Evolutionary conservation across 2,113 vertebrate species (phyloP), one percentile per base, ranked within the genome.

Genomic region (Mesembrinibis cayennensis): DNA sequence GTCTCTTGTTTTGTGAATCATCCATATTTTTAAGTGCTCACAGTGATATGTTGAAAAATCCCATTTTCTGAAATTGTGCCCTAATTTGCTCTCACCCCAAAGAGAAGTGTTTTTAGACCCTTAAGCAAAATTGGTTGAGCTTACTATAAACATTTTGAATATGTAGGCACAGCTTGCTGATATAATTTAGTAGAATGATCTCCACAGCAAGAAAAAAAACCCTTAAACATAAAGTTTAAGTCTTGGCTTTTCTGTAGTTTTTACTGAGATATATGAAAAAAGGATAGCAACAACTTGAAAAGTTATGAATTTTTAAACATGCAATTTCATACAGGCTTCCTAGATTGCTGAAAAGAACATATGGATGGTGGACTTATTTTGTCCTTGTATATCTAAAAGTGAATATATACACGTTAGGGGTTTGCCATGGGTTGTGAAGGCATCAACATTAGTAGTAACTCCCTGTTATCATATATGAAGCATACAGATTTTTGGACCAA

Each of bases 271-370:
- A 63, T 30, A 74, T n/a, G 45, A 36, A 50, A 50, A 71, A 89
- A 85, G 13, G 10, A 69, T 26, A 74, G 55, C 32, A 83, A 74
- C 58, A 67, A 52, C 42, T 84, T 82, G 45, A 87, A 90, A 85
- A 78, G 20, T 25, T 74, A 52, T 40, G 29, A 81, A 90, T 89
- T 96, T 96, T 94, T 94, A 86, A 96, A 70, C 42, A 42, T 22
- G 11, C 7, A 34, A 17, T 83, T 90, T 70, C n/a, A 70, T 70
- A 74, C 22, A 77, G 52, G 26, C 45, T 91, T 85, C 23, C 10
- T 30, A 62, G 18, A 45, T 36, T 52, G 36, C 38, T 85, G 36
- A 77, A 85, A 81, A 85, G 58, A 91, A 66, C 22, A 58, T 67
- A 32, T 19, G 40, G 74, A 21, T 40, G 22, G 76, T 72, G 16